Conservation (phyloP, 2,888 invertebrate species). For the Chrysopilus asiliformis region DNA sequence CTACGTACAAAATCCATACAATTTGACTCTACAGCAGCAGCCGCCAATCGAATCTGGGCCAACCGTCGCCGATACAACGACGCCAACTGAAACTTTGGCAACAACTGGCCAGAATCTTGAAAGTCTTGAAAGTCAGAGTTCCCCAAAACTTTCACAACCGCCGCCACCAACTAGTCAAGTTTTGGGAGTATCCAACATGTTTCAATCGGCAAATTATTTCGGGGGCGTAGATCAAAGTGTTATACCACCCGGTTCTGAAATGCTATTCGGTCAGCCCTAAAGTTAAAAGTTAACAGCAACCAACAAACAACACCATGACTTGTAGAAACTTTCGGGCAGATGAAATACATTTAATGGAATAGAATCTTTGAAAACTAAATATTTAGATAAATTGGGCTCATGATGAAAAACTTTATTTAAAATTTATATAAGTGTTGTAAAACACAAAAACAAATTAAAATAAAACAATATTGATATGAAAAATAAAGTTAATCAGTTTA, state of each 20-base stretch:
- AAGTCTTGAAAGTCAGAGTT: constrained; percentile 11
- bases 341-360: too few relatives aligned
- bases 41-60: neutral
- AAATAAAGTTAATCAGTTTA: too few relatives aligned
- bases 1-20: constrained; percentile 34
- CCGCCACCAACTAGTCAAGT: constrained; percentile 6
- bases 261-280: constrained; percentile 40
- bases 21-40: constrained; percentile 30
- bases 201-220: constrained; percentile 54
- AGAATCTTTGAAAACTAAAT: too few relatives aligned
- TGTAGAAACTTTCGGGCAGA: too few relatives aligned
- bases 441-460: too few relatives aligned
- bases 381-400: too few relatives aligned
- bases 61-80: constrained; percentile 1
- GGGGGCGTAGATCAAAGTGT: constrained; percentile 39
- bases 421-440: too few relatives aligned
- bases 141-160: constrained; percentile 14
- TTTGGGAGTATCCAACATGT: constrained; percentile 37
- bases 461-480: too few relatives aligned
- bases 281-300: too few relatives aligned
- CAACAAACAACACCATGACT: too few relatives aligned
- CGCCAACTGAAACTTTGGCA: constrained; percentile 5
- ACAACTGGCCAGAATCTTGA: neutral
- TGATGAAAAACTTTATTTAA: too few relatives aligned
- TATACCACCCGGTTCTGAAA: constrained; percentile 48